Evolutionary conservation across 2,888 invertebrate species (phyloP).

Genomic region (Heliconius sara): DNA sequence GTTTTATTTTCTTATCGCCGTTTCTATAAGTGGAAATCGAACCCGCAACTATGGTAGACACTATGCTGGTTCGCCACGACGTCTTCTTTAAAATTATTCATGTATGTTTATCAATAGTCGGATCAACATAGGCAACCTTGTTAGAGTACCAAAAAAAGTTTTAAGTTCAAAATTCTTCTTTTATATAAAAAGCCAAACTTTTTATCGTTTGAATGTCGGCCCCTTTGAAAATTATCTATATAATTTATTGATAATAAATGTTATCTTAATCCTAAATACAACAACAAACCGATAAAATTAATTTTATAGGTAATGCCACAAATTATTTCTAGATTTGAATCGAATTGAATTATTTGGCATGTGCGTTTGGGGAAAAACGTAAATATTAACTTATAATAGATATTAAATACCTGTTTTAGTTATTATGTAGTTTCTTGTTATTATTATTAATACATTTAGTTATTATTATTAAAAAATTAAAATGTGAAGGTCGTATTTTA

Average conservation of each 20-base stretch:
- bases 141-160: background rate
- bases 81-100: background rate
- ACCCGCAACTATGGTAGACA: no score
- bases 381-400: no score
- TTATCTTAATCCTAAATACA: conserved; percentile 4
- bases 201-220: conserved; percentile 8
- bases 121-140: background rate
- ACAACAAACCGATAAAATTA: background rate
- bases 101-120: conserved; percentile 3
- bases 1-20: no score
- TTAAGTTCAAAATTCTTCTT: background rate
- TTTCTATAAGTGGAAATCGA: no score
- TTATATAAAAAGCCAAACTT: background rate
- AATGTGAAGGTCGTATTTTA: no score
- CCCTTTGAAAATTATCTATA: conserved; percentile 24
- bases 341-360: no score
- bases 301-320: background rate
- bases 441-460: no score
- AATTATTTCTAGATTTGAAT: no score
- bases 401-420: no score
- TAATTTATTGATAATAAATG: conserved; percentile 33
- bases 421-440: no score
- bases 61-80: background rate
- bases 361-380: no score
- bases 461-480: no score